Conservation (phyloP, 2,113 vertebrate genomes). For the Archilochus colubris region DNA sequence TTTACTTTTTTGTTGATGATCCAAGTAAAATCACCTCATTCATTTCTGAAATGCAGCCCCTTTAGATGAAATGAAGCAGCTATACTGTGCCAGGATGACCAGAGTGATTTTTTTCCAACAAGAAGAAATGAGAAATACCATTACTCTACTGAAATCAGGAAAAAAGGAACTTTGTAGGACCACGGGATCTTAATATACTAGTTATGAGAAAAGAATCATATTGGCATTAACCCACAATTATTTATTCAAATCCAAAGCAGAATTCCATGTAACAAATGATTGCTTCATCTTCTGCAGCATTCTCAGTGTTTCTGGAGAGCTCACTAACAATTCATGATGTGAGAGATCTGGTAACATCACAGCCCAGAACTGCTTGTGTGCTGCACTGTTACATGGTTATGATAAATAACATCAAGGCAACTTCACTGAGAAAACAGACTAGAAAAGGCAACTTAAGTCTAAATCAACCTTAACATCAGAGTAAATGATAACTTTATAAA, state of each 20-base stretch:
- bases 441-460: neutral
- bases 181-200: neutral
- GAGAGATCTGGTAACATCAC: neutral
- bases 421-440: neutral
- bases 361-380: neutral
- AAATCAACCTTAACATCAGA: neutral
- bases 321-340: neutral
- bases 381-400: neutral
- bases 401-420: neutral
- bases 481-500: neutral
- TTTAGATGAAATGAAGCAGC: neutral
- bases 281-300: neutral
- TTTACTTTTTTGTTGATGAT: neutral
- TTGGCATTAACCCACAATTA: neutral
- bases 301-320: neutral
- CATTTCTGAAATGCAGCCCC: neutral
- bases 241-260: neutral
- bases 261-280: neutral
- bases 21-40: neutral
- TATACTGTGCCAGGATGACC: neutral
- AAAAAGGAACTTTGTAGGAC: neutral
- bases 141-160: neutral
- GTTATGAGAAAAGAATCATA: neutral
- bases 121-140: neutral
- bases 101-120: neutral